Conservation (phyloP, 2,888 invertebrate genomes). For the Nineta flava region DNA sequence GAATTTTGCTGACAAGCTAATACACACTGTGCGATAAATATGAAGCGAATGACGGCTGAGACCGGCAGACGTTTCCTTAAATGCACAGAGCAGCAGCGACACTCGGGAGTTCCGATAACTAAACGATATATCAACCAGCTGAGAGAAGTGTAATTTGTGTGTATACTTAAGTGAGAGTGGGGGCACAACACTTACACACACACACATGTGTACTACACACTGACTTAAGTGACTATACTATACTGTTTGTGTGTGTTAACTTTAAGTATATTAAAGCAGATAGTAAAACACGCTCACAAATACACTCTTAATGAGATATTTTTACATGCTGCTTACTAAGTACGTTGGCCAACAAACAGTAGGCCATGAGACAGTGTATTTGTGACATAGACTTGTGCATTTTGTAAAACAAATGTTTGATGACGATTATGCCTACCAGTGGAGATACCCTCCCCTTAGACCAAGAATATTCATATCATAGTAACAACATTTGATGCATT, state of each 20-base stretch:
- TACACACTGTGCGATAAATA: not conserved
- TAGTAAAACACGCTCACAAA: too few relatives aligned
- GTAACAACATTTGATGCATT: too few relatives aligned
- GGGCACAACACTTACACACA: not conserved
- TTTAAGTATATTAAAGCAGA: too few relatives aligned
- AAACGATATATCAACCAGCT: not conserved
- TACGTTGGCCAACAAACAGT: not conserved
- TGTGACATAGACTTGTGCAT: not conserved
- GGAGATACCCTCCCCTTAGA: too few relatives aligned
- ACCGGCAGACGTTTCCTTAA: slow-evolving; percentile 2
- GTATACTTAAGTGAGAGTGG: not conserved
- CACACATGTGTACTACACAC: too few relatives aligned
- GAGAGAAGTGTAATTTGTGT: not conserved
- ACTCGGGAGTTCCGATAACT: slow-evolving; percentile 4
- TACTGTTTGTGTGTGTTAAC: too few relatives aligned
- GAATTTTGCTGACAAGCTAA: not conserved
- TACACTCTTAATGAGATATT: too few relatives aligned
- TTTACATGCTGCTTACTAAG: too few relatives aligned
- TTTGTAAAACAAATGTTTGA: too few relatives aligned
- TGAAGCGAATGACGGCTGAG: not conserved
- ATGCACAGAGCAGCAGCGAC: slow-evolving; percentile 4
- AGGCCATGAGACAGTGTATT: not conserved
- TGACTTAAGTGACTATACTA: too few relatives aligned
- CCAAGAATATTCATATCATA: too few relatives aligned
- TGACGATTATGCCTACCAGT: too few relatives aligned